Evolutionary conservation across 2,888 invertebrate genomes (phyloP).

Genomic region (Zootermopsis nevadensis): DNA sequence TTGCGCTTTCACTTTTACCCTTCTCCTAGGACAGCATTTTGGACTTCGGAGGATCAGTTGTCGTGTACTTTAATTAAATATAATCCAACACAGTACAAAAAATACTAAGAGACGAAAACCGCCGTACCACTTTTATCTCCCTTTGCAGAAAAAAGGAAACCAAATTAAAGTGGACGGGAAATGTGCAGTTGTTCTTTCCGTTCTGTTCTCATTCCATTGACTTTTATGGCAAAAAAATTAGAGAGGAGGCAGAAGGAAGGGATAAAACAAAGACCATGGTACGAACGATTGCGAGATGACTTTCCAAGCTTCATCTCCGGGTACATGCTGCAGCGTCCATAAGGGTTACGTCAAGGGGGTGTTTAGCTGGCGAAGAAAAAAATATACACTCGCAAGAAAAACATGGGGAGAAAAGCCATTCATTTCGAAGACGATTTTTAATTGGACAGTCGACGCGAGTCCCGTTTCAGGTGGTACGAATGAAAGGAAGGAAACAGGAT

Average conservation of each 20-base stretch:
- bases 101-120: conserved; percentile 33
- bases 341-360: conserved; percentile 12
- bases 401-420: conserved; percentile 16
- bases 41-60: conserved; percentile 21
- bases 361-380: background rate
- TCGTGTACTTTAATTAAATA: conserved; percentile 37
- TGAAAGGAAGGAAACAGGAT: background rate
- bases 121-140: conserved; percentile 19
- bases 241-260: background rate
- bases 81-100: conserved; percentile 14
- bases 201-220: conserved; percentile 31
- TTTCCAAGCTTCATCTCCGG: conserved; percentile 9
- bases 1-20: conserved; percentile 8
- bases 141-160: conserved; percentile 37
- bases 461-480: conserved; percentile 5
- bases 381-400: conserved; percentile 30
- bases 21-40: conserved; percentile 8
- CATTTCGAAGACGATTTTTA: conserved; percentile 36
- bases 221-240: conserved; percentile 37
- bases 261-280: conserved; percentile 23
- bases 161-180: conserved; percentile 40
- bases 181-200: conserved; percentile 32
- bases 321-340: conserved; percentile 10
- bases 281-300: conserved; percentile 16
- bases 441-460: conserved; percentile 20